phyloP scores from a whole-genome alignment of 2,113 vertebrate genomes.

The Pagrus major region DNA sequence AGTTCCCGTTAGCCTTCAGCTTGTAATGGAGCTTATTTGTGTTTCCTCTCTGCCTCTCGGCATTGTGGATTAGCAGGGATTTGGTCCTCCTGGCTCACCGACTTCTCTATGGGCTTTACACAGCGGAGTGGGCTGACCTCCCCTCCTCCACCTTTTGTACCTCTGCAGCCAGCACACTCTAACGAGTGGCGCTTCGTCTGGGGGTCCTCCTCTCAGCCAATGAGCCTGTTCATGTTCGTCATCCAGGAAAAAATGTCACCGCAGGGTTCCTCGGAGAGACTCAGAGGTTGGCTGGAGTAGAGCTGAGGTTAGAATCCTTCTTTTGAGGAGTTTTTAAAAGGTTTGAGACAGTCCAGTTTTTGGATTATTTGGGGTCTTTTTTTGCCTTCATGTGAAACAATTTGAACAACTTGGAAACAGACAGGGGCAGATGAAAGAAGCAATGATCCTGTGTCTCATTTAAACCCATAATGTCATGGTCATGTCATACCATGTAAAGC shows the following conservation, averaged over 20 bases:
- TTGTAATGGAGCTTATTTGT: constrained; percentile 69
- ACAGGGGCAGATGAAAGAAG: background rate
- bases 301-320: background rate
- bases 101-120: constrained; percentile 66
- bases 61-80: constrained; percentile 74
- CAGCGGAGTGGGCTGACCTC: constrained; percentile 57
- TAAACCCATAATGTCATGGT: background rate
- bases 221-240: constrained; percentile 31
- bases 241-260: constrained; percentile 26
- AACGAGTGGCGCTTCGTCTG: constrained; percentile 48
- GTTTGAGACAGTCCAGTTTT: background rate
- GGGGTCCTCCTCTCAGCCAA: constrained; percentile 42
- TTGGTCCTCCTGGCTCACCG: constrained; percentile 70
- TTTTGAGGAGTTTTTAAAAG: constrained; percentile 4
- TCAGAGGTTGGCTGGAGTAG: background rate
- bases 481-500: background rate
- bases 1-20: constrained; percentile 39
- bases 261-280: constrained; percentile 28
- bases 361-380: background rate
- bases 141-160: constrained; percentile 69
- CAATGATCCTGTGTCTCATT: background rate
- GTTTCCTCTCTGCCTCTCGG: constrained; percentile 55
- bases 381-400: background rate
- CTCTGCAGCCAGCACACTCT: constrained; percentile 53
- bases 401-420: background rate